Base-by-base conservation (phyloP, 2,797 vertebrate species). In the Meriones psammophilus region DNA sequence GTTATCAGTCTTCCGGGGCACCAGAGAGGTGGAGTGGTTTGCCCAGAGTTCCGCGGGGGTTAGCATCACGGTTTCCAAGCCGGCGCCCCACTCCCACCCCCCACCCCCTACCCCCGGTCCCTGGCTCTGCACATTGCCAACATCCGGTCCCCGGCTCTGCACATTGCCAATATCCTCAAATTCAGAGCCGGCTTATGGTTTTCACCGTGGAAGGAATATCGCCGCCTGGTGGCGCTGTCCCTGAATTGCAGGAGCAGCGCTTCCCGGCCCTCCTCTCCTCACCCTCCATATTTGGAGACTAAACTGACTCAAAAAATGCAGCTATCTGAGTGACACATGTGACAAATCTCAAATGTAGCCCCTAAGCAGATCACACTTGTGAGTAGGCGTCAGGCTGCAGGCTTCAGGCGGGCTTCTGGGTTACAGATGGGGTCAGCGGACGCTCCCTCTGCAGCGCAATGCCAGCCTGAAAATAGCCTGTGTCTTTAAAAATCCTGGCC, bases 401-500 rank as follows among this genome's bases (percentile, higher is more conserved):
- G 68, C 58, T 42, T 42, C 42, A 42, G 42, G 42, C 42, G 20
- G 58, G 18, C 28, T 46, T 33, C 81, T 68, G 81, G 26, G 62
- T 85, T 84, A 42, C 42, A 42, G 42, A 42, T 42, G 42, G 42
- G 6, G 42, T 42, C 42, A 42, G 42, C 5, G 42, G 42, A 42
- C 42, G 7, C 20, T 24, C 8, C 30, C 36, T 42, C 30, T 66
- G 15, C 33, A 46, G 6, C 84, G 14, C 12, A 73, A 54, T 88
- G 66, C 71, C 56, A 71, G 88, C 39, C 20, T 14, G 36, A 60
- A 96, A 87, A 64, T 36, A 50, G 46, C 73, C 96, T 95, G 91
- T 90, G 71, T 94, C 96, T 98, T 97, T 97, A 98, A 97, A 97
- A 97, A 88, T 97, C 71, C 60, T 89, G 56, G 60, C 74, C 95